phyloP scores from a whole-genome alignment of 2,888 invertebrate species.

The Luffia ferchaultella region DNA sequence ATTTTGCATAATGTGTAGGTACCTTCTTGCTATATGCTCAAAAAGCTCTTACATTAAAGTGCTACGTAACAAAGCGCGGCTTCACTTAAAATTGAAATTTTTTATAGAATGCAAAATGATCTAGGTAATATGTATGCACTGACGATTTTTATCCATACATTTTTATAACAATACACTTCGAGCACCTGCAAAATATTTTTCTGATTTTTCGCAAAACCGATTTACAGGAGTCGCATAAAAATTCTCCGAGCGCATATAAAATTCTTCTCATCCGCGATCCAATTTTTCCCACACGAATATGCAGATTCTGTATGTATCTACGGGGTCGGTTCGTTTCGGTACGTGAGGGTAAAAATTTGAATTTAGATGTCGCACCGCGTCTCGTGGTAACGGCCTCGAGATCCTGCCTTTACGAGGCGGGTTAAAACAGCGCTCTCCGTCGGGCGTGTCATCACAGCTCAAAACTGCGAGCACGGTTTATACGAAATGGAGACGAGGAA shows the following conservation, averaged over 20 bases:
- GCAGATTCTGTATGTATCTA: constrained; percentile 37
- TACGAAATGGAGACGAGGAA: constrained; percentile 45
- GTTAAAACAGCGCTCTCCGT: constrained; percentile 50
- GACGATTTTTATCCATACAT: not conserved
- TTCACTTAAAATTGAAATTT: not conserved
- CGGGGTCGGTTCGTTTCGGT: constrained; percentile 14
- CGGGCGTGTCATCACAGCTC: constrained; percentile 22
- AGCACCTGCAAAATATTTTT: constrained; percentile 15
- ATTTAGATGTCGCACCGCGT: constrained; percentile 51
- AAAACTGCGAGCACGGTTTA: constrained; percentile 40
- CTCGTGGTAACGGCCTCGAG: constrained; percentile 38
- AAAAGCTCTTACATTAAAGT: too few species aligned
- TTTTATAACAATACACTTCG: constrained; percentile 1
- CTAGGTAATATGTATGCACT: not conserved
- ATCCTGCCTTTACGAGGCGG: constrained; percentile 52
- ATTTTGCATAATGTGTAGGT: too few species aligned
- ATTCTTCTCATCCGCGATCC: constrained; percentile 34
- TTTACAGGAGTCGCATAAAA: constrained; percentile 24
- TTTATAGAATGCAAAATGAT: too few species aligned
- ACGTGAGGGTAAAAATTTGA: constrained; percentile 46
- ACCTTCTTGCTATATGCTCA: too few species aligned
- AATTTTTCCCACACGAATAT: constrained; percentile 19
- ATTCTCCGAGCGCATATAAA: constrained; percentile 42
- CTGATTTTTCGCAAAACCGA: constrained; percentile 18
- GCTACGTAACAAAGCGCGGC: not conserved